phyloP scores from a whole-genome alignment of 2,797 vertebrate species.

The Eulemur coronatus region DNA sequence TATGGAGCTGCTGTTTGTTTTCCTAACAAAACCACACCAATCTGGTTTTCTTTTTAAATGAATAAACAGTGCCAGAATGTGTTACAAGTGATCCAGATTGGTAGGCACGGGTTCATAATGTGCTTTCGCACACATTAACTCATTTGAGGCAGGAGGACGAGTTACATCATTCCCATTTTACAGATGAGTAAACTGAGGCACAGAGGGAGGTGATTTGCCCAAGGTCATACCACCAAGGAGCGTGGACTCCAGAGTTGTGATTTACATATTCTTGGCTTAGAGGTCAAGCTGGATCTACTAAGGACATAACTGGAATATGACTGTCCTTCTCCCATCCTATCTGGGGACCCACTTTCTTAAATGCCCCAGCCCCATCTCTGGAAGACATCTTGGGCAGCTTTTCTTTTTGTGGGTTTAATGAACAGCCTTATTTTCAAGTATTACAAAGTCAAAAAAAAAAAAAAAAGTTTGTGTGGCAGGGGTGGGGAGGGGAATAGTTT shows the following conservation, averaged over 20 bases:
- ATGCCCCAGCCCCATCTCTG: neutral
- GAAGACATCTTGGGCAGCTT: neutral
- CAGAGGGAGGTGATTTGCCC: neutral
- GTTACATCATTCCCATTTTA: neutral
- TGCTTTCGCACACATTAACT: neutral
- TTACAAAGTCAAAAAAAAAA: neutral
- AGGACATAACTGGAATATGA: neutral
- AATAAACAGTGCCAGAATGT: neutral
- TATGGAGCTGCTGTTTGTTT: conserved; percentile 25
- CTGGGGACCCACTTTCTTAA: neutral
- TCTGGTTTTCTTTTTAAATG: conserved; percentile 18
- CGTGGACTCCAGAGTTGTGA: neutral
- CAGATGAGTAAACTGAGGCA: neutral
- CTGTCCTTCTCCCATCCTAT: neutral
- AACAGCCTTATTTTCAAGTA: neutral
- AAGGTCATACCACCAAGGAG: neutral
- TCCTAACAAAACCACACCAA: conserved; percentile 42
- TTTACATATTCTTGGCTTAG: neutral
- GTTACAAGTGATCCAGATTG: neutral
- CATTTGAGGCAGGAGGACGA: neutral
- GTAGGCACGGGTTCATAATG: neutral
- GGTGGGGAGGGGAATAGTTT: neutral
- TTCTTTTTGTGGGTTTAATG: neutral
- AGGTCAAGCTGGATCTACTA: neutral
- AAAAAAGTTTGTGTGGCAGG: neutral